Evolutionary conservation across 2,888 invertebrate genomes (phyloP).

Genomic region (Folsomia manolachei): DNA sequence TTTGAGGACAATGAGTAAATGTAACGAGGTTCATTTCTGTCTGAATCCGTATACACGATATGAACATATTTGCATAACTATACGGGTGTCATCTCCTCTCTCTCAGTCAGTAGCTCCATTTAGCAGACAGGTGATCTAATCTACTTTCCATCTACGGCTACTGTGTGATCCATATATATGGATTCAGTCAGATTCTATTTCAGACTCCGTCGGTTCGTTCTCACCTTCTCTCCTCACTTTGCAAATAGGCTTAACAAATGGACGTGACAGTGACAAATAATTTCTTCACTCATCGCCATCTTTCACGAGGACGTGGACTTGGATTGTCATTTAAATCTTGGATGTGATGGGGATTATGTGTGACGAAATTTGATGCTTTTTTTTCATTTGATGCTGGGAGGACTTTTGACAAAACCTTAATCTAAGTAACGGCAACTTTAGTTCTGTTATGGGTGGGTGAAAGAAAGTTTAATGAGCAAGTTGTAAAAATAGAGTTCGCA

Average conservation of each 20-base stretch:
- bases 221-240: constrained; percentile 13
- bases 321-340: constrained; percentile 16
- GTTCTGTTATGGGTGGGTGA: too few species aligned
- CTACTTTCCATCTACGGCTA: background rate
- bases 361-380: constrained; percentile 10
- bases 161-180: background rate
- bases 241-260: constrained; percentile 25
- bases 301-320: background rate
- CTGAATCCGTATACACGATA: background rate
- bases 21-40: background rate
- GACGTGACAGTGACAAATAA: constrained; percentile 42
- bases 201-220: background rate
- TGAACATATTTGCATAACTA: background rate
- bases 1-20: background rate
- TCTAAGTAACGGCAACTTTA: too few species aligned
- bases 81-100: background rate
- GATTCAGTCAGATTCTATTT: background rate
- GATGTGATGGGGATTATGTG: constrained; percentile 11
- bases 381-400: too few species aligned
- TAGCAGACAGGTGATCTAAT: constrained; percentile 22
- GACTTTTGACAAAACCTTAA: too few species aligned
- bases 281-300: constrained; percentile 18
- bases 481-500: too few species aligned
- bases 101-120: background rate
- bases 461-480: too few species aligned